phyloP scores from a whole-genome alignment of 2,888 invertebrate species.

The Parapristionchus giblindavisi region DNA sequence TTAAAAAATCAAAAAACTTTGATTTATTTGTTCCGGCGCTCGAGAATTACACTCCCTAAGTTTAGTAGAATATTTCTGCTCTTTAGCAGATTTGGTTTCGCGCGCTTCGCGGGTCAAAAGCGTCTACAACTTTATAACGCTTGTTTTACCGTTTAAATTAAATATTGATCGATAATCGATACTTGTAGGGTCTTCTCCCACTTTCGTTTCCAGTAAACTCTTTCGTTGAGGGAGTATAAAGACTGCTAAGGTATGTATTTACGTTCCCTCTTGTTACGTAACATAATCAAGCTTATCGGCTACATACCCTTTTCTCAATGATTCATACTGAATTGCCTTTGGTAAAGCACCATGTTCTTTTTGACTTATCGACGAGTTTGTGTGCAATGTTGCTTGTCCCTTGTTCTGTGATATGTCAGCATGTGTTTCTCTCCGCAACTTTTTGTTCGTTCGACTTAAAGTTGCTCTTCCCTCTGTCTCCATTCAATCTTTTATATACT shows the following conservation, averaged over 20 bases:
- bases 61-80: neutral
- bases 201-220: constrained; percentile 19
- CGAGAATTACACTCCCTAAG: neutral
- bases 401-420: neutral
- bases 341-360: neutral
- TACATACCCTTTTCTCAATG: constrained; percentile 5
- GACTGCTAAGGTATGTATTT: constrained; percentile 25
- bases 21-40: constrained; percentile 3
- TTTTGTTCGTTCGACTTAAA: neutral
- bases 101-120: constrained; percentile 12
- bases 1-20: too few species aligned
- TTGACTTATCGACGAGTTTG: neutral
- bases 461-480: neutral
- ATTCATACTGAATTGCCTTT: neutral
- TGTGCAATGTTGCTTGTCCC: neutral
- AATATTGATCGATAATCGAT: constrained; percentile 5
- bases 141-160: neutral
- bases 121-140: neutral
- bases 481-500: too few species aligned
- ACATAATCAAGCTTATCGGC: constrained; percentile 31
- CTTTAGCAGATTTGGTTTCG: constrained; percentile 1
- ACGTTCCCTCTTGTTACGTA: constrained; percentile 16
- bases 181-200: constrained; percentile 25
- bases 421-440: neutral
- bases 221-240: constrained; percentile 32